Base-by-base conservation (phyloP, 2,888 invertebrate species). In the Agonum fuliginosum region DNA sequence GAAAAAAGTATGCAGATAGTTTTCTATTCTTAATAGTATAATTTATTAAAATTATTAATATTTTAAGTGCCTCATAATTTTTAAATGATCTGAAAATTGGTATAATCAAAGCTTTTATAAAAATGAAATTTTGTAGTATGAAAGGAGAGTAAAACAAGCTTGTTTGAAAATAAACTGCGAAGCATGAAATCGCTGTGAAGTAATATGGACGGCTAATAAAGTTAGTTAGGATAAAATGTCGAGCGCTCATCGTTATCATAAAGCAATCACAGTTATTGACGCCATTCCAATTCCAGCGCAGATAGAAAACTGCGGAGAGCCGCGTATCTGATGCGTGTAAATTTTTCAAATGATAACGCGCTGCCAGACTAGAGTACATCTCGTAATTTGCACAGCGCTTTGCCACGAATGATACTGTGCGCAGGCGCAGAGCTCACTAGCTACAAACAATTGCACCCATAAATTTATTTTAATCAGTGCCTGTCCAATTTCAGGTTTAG, bases 401-500 rank as follows among this genome's bases (percentile, higher is more conserved):
- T 70, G 10, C 70, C 46, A 20, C 43, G 67, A 43, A 20, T 41
- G 67, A 41, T 67, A 30, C 41, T 41, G 20, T 5, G 54, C 24
- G 54, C 41, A 12, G 67, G 17, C 14, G 24, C n/a, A 24, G 37
- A 75, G 67, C 75, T 75, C 20, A 75, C 75, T 75, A 67, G 75
- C 75, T 75, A 75, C 75, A 75, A 75, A 75, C 75, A 75, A 75
- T 75, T 75, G 75, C 67, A 51, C 51, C 67, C 75, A 75, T 75
- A 75, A 75, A 75, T 75, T 75, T 75, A 75, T 75, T 75, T 75
- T 75, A 75, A 75, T 75, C 75, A 75, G 75, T 75, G 75, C 75
- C 75, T 75, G 75, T 75, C 75, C 75, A 75, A 75, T 75, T 75
- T 75, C 75, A 58, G 72, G 43, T 72, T 72, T 72, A 46, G 30